These are phyloP conservation scores for Galerucella pusilla DNA, from an alignment of 2,888 invertebrate species.

Conservation along the genomic window DNA sequence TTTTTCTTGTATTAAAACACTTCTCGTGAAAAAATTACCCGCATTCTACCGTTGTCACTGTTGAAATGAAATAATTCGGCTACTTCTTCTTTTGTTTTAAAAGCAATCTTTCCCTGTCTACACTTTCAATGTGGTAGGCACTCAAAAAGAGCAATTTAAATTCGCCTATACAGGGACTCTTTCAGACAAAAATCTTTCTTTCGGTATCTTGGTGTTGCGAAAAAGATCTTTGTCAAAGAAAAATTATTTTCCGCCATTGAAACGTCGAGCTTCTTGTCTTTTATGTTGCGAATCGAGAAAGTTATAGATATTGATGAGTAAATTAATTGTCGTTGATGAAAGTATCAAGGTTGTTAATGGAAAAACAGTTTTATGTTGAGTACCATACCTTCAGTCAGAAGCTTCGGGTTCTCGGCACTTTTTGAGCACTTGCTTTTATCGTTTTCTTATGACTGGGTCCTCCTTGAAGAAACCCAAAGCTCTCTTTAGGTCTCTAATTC, in stretches of 20 bases:
- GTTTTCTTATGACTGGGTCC: too few relatives aligned
- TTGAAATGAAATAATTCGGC: background rate
- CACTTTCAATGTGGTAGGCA: background rate
- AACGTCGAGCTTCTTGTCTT: too few relatives aligned
- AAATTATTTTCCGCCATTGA: background rate
- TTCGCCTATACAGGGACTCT: background rate
- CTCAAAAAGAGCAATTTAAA: constrained; percentile 13
- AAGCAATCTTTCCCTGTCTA: constrained; percentile 9
- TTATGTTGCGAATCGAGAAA: background rate
- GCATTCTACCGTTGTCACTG: background rate
- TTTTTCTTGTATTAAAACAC: background rate
- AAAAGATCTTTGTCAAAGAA: background rate
- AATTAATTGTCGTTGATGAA: background rate
- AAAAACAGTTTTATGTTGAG: too few relatives aligned
- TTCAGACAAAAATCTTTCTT: background rate
- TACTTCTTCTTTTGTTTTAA: constrained; percentile 7
- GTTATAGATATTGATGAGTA: background rate
- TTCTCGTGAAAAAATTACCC: background rate
- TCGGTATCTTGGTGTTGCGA: background rate
- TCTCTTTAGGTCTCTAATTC: too few relatives aligned
- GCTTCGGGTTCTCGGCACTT: too few relatives aligned
- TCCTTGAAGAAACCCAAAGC: too few relatives aligned
- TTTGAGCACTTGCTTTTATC: too few relatives aligned
- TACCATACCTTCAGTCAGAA: too few relatives aligned
- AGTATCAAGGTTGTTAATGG: too few relatives aligned